Base-by-base conservation (phyloP, 2,888 invertebrate species). In the Octodonta nipae region DNA sequence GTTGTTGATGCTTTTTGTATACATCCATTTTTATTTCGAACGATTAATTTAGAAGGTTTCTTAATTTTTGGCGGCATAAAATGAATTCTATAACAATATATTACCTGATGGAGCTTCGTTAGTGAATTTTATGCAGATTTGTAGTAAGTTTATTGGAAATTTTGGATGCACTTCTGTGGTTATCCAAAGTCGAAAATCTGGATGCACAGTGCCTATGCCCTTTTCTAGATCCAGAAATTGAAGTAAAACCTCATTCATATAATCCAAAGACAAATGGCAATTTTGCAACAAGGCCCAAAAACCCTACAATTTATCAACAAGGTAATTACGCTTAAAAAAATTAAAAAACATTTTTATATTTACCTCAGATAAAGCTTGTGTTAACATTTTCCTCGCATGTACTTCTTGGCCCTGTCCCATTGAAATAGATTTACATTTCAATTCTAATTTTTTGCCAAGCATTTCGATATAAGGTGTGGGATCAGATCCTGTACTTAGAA, bases 401-500 rank as follows among this genome's bases (percentile, higher is more conserved):
- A 85, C 64, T 55, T 86, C 86, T 51, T 86, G 86, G 0, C 85
- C 86, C 56, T 86, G 86, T 0, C 86, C 86, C 85, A 86, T 85
- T 1, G 85, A 85, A 46, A 86, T 79, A 13, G 79, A 73, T 40
- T 67, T 72, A 43, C 76, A 77, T 6, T 66, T 52, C 25, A 76
- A 67, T 44, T 81, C 81, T 52, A 78, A 55, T 42, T 77, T 75
- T 55, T 81, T 87, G 0, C 85, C 82, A 1, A 86, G 66, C 11
- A 67, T 66, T 56, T 87, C 85, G 33, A 89, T 88, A 37, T 78
- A 77, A 0, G 79, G 75, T 0, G 88, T 88, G 0, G 89, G 88
- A 65, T 89, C 89, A 0, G 86, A 83, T 0, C 89, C 88, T 73
- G 84, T 84, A 11, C 86, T 86, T 30, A 89, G 60, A 50, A 88